A percentile compares a stretch with the other conserved stretches of the same genome.
phyloP scores from a whole-genome alignment of 2,888 invertebrate genomes.

The Prenolepis imparis region DNA sequence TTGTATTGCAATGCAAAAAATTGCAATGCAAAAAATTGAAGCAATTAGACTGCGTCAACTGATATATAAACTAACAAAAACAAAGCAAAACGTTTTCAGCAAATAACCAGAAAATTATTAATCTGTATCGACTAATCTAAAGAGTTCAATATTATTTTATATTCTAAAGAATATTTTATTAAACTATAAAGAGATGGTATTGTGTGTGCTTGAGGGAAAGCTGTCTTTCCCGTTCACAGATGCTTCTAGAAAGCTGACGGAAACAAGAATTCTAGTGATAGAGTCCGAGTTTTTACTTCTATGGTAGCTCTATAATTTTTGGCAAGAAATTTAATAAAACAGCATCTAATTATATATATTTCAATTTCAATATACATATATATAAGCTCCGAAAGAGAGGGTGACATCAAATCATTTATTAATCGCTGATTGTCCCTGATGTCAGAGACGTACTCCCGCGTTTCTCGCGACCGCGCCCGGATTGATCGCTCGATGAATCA shows the following conservation, averaged over 20 bases:
- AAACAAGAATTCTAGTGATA: background rate
- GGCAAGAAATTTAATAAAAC: background rate
- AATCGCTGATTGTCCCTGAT: background rate
- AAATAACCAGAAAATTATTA: background rate
- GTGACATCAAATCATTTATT: background rate
- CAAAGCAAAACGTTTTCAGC: background rate
- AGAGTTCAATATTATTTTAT: background rate
- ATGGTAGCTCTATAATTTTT: background rate
- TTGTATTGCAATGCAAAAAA: background rate
- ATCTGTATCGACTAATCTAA: background rate
- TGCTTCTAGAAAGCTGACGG: conserved; percentile 4
- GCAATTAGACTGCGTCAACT: background rate
- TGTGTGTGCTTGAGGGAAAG: background rate
- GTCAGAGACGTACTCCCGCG: background rate
- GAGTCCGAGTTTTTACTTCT: background rate
- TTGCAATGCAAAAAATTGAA: background rate
- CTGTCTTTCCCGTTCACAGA: background rate
- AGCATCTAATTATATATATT: no score
- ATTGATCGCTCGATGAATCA: background rate
- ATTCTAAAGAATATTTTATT: background rate
- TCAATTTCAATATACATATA: background rate
- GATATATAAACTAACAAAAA: background rate
- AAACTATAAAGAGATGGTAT: background rate
- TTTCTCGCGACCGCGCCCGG: background rate
- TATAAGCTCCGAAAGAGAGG: background rate